Conservation (phyloP, 2,113 vertebrate species). For the Otocyon megalotis region DNA sequence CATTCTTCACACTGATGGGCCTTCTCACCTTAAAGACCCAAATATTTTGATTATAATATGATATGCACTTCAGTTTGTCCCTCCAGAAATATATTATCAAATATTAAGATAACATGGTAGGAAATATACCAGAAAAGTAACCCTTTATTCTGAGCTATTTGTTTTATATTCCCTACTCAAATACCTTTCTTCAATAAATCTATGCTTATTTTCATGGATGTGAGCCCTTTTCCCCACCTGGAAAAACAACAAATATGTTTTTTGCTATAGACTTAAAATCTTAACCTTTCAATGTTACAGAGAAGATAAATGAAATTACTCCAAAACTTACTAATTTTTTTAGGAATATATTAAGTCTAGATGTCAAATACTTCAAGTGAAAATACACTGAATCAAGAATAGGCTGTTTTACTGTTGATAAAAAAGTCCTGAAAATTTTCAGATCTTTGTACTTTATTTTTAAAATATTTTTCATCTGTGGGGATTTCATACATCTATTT, state of each 20-base stretch:
- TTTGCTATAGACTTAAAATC: background rate
- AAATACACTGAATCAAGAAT: background rate
- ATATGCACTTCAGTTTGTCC: background rate
- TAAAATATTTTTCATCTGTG: slow-evolving; percentile 59
- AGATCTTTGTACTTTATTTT: slow-evolving; percentile 70
- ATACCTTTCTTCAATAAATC: background rate
- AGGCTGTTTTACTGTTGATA: background rate
- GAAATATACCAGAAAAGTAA: background rate
- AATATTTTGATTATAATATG: background rate
- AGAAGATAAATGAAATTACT: slow-evolving; percentile 40
- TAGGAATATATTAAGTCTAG: background rate
- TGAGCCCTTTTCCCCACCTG: background rate
- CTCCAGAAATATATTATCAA: background rate
- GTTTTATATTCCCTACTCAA: background rate
- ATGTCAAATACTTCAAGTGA: background rate
- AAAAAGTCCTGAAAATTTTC: slow-evolving; percentile 83
- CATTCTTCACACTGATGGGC: slow-evolving; percentile 99
- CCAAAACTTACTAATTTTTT: slow-evolving; percentile 20
- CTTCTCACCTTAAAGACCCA: slow-evolving; percentile 92
- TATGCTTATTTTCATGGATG: background rate
- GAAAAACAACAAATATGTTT: background rate
- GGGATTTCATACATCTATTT: slow-evolving; percentile 63
- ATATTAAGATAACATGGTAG: background rate
- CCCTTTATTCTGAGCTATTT: background rate
- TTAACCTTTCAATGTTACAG: slow-evolving; percentile 15